Base-by-base conservation (phyloP, 2,797 vertebrate species). In the Lophius americanus region DNA sequence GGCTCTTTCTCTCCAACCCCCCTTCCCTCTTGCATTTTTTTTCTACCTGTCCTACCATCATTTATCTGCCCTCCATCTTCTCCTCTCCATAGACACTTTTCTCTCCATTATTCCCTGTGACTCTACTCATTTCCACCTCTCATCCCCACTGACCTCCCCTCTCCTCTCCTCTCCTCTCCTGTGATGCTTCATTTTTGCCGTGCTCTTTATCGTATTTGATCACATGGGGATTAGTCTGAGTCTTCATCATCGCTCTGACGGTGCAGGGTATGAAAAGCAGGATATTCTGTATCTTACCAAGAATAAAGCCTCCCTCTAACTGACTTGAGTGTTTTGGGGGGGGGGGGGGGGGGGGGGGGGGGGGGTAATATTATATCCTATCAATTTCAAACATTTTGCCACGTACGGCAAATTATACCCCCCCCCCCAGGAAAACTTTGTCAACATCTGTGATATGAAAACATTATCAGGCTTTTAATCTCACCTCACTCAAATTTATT, bases 161-260 rank as follows among this genome's bases (percentile, higher is more conserved):
- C 43, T n/a, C 38, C 57, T 39, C 55, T 65, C 52, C 23, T 48
- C 46, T 71, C 68, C 63, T 11, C 72, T 70, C 75, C 81, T 72
- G 66, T 23, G 3, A 64, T 51, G 70, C 63, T 70, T 72, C 62
- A 70, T 66, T 80, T 82, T 67, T 68, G 66, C 73, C 12, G 53
- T 59, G 2, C 4, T 38, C 75, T 75, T 79, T 79, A 79, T 88
- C 75, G 87, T 64, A 61, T 84, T 66, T 84, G 75, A 81, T 87
- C 81, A 75, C 77, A 51, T 46, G 69, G 51, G 81, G 78, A 85
- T 89, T 85, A 85, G 70, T 57, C 44, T 13, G 59, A 75, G 57
- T 71, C 62, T 53, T 73, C 55, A 48, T 59, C 9, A 11, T 51
- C 61, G 63, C 61, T 78, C 65, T 42, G 60, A 60, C 64, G 74